Conservation (phyloP, 2,797 vertebrate species). For the Spinus pinus region DNA sequence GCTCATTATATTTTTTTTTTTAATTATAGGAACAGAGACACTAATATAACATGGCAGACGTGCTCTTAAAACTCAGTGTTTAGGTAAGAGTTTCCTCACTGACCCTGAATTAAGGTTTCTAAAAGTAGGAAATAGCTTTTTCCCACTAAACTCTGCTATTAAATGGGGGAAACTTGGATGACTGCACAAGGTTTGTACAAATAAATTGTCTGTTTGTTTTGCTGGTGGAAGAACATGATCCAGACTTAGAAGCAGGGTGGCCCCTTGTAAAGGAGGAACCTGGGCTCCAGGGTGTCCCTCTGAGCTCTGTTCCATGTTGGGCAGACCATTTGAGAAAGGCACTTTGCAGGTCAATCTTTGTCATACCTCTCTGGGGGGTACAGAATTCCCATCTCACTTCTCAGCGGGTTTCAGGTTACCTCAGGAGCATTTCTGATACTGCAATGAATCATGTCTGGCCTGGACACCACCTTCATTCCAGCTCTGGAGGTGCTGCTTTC, state of each 20-base stretch:
- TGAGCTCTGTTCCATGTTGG: not conserved
- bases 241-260: not conserved
- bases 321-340: not conserved
- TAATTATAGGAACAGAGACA: not conserved
- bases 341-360: not conserved
- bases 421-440: not conserved
- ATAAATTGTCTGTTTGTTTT: not conserved
- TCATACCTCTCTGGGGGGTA: not conserved
- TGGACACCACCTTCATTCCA: accelerated
- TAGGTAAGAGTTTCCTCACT: not conserved
- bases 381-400: not conserved
- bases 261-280: not conserved
- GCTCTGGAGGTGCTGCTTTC: not conserved
- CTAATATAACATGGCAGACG: not conserved
- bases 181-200: not conserved
- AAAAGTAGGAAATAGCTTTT: not conserved
- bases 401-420: not conserved
- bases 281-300: not conserved
- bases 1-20: not conserved
- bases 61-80: not conserved
- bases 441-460: not conserved
- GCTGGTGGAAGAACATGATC: not conserved
- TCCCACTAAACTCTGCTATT: not conserved
- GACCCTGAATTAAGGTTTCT: not conserved
- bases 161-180: not conserved